Conservation (phyloP, 2,113 vertebrate genomes). For the Cheilinus undulatus region DNA sequence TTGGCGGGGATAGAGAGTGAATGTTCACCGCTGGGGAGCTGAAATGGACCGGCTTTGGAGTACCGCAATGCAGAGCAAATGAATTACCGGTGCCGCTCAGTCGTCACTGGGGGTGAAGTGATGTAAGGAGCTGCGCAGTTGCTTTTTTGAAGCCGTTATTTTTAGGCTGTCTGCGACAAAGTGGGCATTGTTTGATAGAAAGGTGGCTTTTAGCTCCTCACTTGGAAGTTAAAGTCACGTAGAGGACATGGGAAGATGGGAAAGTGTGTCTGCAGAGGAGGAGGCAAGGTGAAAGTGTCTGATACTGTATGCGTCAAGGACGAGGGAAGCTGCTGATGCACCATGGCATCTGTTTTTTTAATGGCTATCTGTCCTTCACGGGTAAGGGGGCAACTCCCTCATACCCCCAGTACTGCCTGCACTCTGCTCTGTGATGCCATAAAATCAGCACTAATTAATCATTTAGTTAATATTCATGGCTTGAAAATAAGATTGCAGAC, state of each 20-base stretch:
- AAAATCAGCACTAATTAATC: neutral
- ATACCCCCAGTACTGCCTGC: neutral
- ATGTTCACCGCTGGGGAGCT: neutral
- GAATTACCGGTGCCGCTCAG: conserved; percentile 52
- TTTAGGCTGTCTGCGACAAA: conserved; percentile 13
- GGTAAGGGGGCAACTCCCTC: conserved; percentile 24
- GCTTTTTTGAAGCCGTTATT: conserved; percentile 9
- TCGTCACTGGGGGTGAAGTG: conserved; percentile 52
- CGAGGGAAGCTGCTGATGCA: conserved; percentile 27
- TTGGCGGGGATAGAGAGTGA: neutral
- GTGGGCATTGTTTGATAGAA: neutral
- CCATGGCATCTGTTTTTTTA: neutral
- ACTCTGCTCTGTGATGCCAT: neutral
- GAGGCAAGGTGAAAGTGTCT: conserved; percentile 50
- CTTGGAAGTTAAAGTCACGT: neutral
- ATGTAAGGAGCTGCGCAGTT: conserved; percentile 50
- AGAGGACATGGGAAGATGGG: neutral
- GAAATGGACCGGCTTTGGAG: conserved; percentile 60
- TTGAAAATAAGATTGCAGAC: neutral
- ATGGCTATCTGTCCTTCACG: conserved; percentile 1
- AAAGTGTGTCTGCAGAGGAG: neutral
- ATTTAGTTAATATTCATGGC: neutral
- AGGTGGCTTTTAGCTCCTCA: neutral
- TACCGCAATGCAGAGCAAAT: conserved; percentile 86
- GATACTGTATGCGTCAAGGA: conserved; percentile 52